phyloP scores from a whole-genome alignment of 2,888 invertebrate genomes.

The Dendrolimus pini region DNA sequence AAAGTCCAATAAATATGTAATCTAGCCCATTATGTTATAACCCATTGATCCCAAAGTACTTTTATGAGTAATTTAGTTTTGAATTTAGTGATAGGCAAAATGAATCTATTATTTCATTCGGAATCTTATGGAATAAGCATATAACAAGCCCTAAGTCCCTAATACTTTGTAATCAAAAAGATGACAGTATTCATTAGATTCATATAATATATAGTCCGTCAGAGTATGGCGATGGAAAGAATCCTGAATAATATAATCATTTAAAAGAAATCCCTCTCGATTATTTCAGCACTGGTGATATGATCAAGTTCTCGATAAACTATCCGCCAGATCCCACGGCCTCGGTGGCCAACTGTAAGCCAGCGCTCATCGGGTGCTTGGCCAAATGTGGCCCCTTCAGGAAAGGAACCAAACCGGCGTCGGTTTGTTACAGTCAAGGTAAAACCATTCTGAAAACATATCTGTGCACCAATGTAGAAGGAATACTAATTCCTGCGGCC shows the following conservation, averaged over 20 bases:
- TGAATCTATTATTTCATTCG: no score
- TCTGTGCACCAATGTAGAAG: no score
- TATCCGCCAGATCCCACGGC: conserved; percentile 75
- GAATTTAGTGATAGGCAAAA: no score
- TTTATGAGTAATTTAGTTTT: background rate
- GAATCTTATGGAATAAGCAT: background rate
- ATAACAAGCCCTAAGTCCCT: background rate
- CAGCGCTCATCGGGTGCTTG: conserved; percentile 79
- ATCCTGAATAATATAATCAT: no score
- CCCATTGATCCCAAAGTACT: no score
- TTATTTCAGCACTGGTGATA: conserved; percentile 69
- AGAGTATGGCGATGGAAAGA: no score
- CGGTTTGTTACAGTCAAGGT: conserved; percentile 78
- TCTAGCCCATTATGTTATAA: no score
- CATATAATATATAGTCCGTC: no score
- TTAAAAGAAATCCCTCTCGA: no score
- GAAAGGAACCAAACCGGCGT: conserved; percentile 73
- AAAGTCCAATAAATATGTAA: no score
- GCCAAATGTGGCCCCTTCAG: conserved; percentile 76
- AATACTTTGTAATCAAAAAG: no score
- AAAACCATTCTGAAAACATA: conserved; percentile 3
- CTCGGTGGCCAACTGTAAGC: conserved; percentile 67
- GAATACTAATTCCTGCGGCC: no score
- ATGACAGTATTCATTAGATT: background rate
- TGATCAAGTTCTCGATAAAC: conserved; percentile 66